Conservation (phyloP, 2,797 vertebrate genomes). For the Lacerta agilis region DNA sequence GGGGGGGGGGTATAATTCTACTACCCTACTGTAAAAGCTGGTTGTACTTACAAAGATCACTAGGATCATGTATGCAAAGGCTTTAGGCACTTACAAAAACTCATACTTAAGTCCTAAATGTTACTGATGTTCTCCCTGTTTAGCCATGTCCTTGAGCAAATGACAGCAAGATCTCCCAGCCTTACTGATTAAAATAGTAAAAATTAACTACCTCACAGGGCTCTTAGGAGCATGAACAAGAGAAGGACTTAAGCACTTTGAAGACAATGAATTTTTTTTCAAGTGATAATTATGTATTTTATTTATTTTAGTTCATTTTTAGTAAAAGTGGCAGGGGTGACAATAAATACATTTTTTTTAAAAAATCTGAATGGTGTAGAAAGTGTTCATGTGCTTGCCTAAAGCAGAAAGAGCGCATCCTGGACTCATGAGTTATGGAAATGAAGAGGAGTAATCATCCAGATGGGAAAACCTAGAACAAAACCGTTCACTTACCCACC, state of each 20-base stretch:
- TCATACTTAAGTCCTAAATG: neutral
- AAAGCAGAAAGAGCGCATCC: neutral
- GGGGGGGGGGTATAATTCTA: neutral
- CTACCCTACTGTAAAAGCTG: neutral
- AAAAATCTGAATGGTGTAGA: neutral
- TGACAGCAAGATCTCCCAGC: neutral
- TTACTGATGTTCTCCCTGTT: neutral
- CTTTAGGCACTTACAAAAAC: neutral
- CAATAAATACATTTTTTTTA: neutral
- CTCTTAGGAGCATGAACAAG: neutral
- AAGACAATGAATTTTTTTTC: neutral
- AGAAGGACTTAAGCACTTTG: neutral
- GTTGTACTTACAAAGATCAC: neutral
- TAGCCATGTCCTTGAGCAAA: neutral
- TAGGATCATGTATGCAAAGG: neutral
- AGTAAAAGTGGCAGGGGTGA: neutral
- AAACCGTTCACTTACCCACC: neutral
- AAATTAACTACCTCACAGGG: neutral
- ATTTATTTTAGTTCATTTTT: neutral
- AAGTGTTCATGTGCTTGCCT: neutral
- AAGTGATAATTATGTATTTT: neutral
- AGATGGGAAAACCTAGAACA: neutral
- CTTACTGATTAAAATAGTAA: neutral
- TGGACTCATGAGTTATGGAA: neutral
- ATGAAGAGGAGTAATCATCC: too few relatives aligned